Conservation (phyloP, 1,140 invertebrate genomes). For the Pogonomyrmex barbatus region DNA sequence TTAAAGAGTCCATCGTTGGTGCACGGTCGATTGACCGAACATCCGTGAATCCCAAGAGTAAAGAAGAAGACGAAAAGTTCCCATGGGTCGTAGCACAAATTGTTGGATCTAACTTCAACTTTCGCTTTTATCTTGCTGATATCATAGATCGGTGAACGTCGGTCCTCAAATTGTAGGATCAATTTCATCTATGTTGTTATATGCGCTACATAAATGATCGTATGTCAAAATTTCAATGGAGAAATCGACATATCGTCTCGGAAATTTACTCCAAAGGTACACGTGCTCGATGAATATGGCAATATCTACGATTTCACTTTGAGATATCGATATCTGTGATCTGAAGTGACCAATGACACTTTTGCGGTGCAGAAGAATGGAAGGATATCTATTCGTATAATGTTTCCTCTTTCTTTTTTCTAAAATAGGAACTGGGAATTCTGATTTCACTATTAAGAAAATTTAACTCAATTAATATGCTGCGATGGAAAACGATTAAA, state of each 20-base stretch:
- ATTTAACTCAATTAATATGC: background rate
- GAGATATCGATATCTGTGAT: constrained; percentile 5
- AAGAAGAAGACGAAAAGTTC: constrained; percentile 18
- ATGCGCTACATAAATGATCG: background rate
- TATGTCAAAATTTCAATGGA: background rate
- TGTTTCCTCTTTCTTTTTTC: background rate
- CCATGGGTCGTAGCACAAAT: constrained; percentile 36
- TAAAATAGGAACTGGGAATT: background rate
- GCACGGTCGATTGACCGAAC: constrained; percentile 44
- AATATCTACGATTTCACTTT: background rate
- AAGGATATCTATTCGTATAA: background rate
- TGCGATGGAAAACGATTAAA: background rate
- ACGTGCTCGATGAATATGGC: background rate
- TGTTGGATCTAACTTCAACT: constrained; percentile 26
- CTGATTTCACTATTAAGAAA: constrained; percentile 6
- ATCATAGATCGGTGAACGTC: constrained; percentile 8
- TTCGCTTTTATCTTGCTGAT: constrained; percentile 16
- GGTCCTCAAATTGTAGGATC: background rate
- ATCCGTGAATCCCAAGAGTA: background rate
- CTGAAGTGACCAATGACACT: background rate
- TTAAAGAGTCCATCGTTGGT: constrained; percentile 44
- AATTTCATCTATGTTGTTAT: constrained; percentile 5
- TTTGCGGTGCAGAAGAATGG: background rate
- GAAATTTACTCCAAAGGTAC: background rate
- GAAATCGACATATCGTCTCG: background rate